These are phyloP conservation scores for Drosophila burlai DNA, from an alignment of 1,140 invertebrate genomes.

Conservation along the genomic window DNA sequence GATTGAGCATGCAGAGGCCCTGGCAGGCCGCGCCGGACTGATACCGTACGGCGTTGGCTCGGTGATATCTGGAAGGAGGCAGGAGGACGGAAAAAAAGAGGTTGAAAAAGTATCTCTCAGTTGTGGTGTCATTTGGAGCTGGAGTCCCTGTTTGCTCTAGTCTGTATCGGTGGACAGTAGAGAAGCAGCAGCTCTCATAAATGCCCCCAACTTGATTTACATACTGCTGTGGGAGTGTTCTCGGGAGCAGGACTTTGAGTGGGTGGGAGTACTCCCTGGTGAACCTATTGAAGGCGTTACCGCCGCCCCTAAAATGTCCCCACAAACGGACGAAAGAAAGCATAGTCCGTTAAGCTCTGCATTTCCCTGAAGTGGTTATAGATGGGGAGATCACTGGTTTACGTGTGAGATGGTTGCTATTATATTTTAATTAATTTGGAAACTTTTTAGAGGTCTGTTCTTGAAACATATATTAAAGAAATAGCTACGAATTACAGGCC, in stretches of 20 bases:
- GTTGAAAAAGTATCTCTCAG: constrained; percentile 3
- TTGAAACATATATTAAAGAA: background rate
- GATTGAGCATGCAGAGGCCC: constrained; percentile 90
- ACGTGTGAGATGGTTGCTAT: background rate
- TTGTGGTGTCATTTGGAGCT: constrained; percentile 10
- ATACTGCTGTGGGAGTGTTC: constrained; percentile 12
- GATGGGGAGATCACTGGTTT: background rate
- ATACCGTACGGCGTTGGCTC: constrained; percentile 90
- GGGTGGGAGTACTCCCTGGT: background rate
- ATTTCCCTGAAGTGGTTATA: constrained; percentile 11
- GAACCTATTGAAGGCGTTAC: constrained; percentile 15
- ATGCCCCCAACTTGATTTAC: constrained; percentile 43
- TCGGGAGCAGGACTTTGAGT: background rate
- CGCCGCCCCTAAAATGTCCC: constrained; percentile 2
- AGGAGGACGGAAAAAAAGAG: constrained; percentile 22
- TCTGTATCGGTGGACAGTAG: constrained; percentile 21
- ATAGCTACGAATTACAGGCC: background rate
- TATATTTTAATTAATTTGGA: background rate
- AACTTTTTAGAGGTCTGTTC: background rate
- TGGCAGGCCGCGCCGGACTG: constrained; percentile 87
- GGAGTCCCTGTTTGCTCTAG: constrained; percentile 18
- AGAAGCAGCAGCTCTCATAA: constrained; percentile 28
- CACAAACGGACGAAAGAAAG: background rate
- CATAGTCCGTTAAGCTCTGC: background rate
- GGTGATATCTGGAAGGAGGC: constrained; percentile 88